Conservation (phyloP, 2,113 vertebrate species). For the Spea bombifrons region DNA sequence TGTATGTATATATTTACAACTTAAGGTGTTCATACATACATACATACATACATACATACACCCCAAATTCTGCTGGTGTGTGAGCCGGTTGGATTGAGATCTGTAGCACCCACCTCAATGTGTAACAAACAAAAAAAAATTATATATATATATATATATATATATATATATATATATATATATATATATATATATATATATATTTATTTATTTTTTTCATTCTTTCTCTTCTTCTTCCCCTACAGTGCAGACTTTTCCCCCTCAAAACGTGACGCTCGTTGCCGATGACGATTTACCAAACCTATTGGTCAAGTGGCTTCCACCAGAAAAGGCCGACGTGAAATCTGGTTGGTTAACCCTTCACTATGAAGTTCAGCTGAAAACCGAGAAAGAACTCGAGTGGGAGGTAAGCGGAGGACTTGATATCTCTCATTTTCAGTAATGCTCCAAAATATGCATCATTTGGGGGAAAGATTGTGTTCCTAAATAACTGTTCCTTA, state of each 20-base stretch:
- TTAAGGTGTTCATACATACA: too few species aligned
- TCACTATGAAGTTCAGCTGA: constrained; percentile 81
- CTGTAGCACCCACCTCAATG: too few species aligned
- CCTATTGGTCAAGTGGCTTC: constrained; percentile 78
- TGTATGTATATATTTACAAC: too few species aligned
- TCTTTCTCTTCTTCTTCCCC: constrained; percentile 29
- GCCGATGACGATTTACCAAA: constrained; percentile 59
- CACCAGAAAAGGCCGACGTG: constrained; percentile 70
- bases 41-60: too few species aligned
- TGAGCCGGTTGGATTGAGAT: too few species aligned
- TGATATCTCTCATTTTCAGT: neutral
- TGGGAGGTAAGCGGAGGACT: constrained; percentile 77
- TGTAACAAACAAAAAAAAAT: too few species aligned
- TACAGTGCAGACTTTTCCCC: constrained; percentile 82
- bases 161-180: too few species aligned
- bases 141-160: too few species aligned
- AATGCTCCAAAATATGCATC: too few species aligned
- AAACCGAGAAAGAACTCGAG: constrained; percentile 66
- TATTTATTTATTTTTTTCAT: too few species aligned
- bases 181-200: too few species aligned
- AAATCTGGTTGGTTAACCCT: constrained; percentile 77
- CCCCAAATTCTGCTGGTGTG: too few species aligned
- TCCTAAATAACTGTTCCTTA: neutral
- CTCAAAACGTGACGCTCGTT: constrained; percentile 71
- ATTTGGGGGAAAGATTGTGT: neutral